Evolutionary conservation across 2,888 invertebrate genomes (phyloP), one percentile per base, ranked within the genome.

Genomic region (Sesamia inferens): DNA sequence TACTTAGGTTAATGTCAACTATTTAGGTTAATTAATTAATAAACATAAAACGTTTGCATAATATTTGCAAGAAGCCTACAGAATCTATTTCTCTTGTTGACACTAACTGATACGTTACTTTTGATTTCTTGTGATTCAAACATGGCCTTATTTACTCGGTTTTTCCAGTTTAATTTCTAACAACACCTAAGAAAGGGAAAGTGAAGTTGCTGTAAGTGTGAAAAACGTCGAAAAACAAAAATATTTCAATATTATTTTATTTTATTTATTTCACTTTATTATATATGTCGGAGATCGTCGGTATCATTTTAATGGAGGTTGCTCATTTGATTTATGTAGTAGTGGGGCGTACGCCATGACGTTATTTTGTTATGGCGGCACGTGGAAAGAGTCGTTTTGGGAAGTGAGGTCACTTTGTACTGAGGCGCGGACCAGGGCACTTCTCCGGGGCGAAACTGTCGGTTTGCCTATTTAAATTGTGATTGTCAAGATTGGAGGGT

Each of bases 21-120:
- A 31, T 31, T 31, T 31, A 31, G 31, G 31, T 31, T 31, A 31
- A 31, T 31, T 31, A 31, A 31, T 31, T 31, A 3, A 19, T 72
- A 74, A 61, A 74, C 24, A 73, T 42, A 24, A 31, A 67, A 58
- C 19, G 44, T 76, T 77, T 59, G 19, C 44, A 58, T 14, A 24
- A n/a, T 14, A 72, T 59, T 22, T 14, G 11, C 61, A 39, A 22
- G 22, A 61, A 74, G 61, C 22, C n/a, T 44, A 19, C 14, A 68
- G 22, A 16, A 48, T 55, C 64, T 14, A 19, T 39, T 74, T 74
- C 48, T 64, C 13, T 44, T 4, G 19, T 55, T 55, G 13, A 8
- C 42, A 19, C 48, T 39, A 11, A 51, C 2, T 24, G 22, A 42
- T 61, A 61, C 1, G 16, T 48, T 57, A 51, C 19, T 78, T 55